phyloP scores from a whole-genome alignment of 2,113 vertebrate species.

The Pituophis catenifer region DNA sequence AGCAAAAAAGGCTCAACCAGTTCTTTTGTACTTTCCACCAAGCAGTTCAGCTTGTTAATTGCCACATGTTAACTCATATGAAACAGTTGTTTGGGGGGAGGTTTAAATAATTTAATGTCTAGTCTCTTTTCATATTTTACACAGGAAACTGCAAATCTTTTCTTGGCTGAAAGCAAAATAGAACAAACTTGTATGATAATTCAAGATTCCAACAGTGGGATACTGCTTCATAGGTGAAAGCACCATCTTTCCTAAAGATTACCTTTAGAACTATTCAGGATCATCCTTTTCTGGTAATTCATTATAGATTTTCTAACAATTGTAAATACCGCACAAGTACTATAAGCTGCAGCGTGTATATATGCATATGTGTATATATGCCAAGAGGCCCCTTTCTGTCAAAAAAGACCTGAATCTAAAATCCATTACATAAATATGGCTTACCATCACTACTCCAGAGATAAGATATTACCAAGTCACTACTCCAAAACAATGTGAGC shows the following conservation, averaged over 20 bases:
- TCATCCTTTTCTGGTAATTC: conserved; percentile 10
- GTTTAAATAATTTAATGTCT: neutral
- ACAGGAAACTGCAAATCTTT: fast-evolving
- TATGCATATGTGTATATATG: neutral
- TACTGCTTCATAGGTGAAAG: neutral
- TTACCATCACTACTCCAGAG: neutral
- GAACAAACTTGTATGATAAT: neutral
- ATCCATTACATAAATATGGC: fast-evolving
- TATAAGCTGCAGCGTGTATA: neutral
- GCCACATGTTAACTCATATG: neutral
- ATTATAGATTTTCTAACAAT: conserved; percentile 10
- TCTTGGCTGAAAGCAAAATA: conserved; percentile 20
- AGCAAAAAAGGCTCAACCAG: neutral
- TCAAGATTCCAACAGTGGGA: no score
- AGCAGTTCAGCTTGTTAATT: neutral
- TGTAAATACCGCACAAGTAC: no score
- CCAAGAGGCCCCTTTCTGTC: fast-evolving
- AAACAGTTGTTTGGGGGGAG: neutral
- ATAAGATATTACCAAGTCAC: neutral
- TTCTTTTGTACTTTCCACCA: neutral
- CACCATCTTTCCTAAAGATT: conserved; percentile 15
- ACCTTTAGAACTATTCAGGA: neutral
- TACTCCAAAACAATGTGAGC: neutral
- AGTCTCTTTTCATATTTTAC: neutral
- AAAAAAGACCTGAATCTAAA: neutral